Percentiles rank a stretch among this genome's conserved stretches.
phyloP scores from a whole-genome alignment of 2,888 invertebrate species.

The Malthinus flaveolus region DNA sequence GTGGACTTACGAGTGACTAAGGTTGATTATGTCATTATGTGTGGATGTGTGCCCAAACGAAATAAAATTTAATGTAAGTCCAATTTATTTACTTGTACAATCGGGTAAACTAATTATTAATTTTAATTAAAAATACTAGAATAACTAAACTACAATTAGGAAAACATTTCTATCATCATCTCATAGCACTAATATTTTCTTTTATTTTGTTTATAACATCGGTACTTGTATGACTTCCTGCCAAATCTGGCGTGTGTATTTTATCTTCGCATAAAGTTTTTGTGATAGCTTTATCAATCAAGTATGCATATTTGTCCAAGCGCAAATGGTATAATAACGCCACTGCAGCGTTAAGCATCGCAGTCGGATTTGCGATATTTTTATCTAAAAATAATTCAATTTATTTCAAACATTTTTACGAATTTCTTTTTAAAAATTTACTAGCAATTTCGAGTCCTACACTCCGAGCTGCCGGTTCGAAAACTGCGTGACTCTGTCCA shows the following conservation, averaged over 20 bases:
- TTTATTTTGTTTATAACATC: slow-evolving; percentile 35
- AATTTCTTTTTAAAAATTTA: background rate
- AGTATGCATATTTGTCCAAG: slow-evolving; percentile 20
- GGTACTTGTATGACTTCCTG: slow-evolving; percentile 34
- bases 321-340: slow-evolving; percentile 36
- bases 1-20: too few species aligned
- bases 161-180: too few species aligned
- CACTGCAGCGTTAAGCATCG: slow-evolving; percentile 36
- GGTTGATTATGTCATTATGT: too few species aligned
- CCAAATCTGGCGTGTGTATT: slow-evolving; percentile 38
- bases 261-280: slow-evolving; percentile 34
- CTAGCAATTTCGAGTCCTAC: slow-evolving; percentile 21
- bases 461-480: slow-evolving; percentile 45
- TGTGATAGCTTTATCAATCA: slow-evolving; percentile 32
- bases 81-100: too few species aligned
- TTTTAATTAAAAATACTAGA: too few species aligned
- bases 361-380: slow-evolving; percentile 39
- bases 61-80: too few species aligned
- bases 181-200: slow-evolving; percentile 19
- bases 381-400: slow-evolving; percentile 22
- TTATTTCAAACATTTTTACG: background rate
- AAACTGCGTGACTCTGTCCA: slow-evolving; percentile 43
- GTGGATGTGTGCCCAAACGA: too few species aligned
- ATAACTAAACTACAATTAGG: too few species aligned
- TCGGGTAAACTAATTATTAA: too few species aligned